A percentile compares a stretch with the other conserved stretches of the same genome.
These are phyloP conservation scores for Zaprionus africanus DNA, from an alignment of 1,140 invertebrate genomes.

Conservation along the genomic window DNA sequence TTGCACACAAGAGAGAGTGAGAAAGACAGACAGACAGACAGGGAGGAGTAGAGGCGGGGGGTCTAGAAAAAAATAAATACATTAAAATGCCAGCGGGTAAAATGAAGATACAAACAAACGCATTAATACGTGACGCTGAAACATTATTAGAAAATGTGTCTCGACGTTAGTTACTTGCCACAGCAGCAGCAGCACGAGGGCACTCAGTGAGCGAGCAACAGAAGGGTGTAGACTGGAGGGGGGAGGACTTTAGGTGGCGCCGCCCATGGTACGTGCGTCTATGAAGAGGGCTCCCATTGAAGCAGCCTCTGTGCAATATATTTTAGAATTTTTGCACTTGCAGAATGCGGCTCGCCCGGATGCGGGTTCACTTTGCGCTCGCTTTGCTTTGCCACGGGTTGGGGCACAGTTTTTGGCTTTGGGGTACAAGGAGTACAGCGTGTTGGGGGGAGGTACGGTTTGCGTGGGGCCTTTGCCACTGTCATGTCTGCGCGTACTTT, in stretches of 20 bases:
- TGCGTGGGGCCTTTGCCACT: constrained; percentile 44
- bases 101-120: constrained; percentile 84
- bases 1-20: background rate
- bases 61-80: constrained; percentile 64
- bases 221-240: background rate
- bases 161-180: constrained; percentile 73
- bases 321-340: constrained; percentile 73
- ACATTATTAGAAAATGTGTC: constrained; percentile 83
- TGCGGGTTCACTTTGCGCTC: constrained; percentile 10
- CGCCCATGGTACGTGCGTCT: constrained; percentile 64
- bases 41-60: background rate
- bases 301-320: constrained; percentile 67
- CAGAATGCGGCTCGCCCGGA: constrained; percentile 15
- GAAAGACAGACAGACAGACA: constrained; percentile 3
- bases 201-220: constrained; percentile 6
- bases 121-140: constrained; percentile 83
- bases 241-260: constrained; percentile 23
- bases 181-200: constrained; percentile 30
- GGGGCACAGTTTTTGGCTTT: constrained; percentile 18
- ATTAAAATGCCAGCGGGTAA: constrained; percentile 82
- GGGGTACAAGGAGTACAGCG: background rate
- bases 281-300: constrained; percentile 37
- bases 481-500: constrained; percentile 79
- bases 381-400: background rate
- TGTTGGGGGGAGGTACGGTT: background rate